Evolutionary conservation across 35 echinoderm and acorn worm genomes (phyloP).

Genomic region (Strongylocentrotus purpuratus): DNA sequence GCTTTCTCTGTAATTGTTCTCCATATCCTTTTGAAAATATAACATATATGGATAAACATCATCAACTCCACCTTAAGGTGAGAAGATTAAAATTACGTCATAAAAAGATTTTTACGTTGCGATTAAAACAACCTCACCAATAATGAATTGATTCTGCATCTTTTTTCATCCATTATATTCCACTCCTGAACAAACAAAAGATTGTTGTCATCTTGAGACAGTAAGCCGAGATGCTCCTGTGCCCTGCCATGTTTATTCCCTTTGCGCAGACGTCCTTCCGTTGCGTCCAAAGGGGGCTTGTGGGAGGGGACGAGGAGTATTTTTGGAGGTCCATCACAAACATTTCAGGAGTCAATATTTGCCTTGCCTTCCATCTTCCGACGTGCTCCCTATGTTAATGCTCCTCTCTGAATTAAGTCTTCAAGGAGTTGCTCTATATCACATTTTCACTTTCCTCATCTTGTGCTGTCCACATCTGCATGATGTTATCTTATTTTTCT

Average conservation of each 20-base stretch:
- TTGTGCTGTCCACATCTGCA: neutral
- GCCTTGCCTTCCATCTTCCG: neutral
- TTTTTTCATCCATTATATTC: neutral
- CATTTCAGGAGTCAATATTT: slow-evolving; percentile 13
- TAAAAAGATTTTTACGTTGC: neutral
- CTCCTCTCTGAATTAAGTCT: neutral
- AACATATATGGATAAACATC: neutral
- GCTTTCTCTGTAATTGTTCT: neutral
- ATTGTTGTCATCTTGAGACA: neutral
- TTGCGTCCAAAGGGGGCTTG: neutral
- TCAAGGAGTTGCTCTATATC: neutral
- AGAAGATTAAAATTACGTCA: neutral
- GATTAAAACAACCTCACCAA: neutral
- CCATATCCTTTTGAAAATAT: neutral
- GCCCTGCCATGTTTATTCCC: neutral
- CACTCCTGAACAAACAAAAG: neutral
- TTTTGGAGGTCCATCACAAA: neutral
- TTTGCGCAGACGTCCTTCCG: neutral
- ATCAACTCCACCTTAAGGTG: neutral
- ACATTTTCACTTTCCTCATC: neutral
- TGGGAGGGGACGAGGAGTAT: neutral
- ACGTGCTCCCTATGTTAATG: neutral
- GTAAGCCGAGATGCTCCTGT: neutral
- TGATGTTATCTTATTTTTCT: too few species aligned
- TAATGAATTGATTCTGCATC: neutral